These are phyloP conservation scores for Caenorhabditis doughertyi DNA, from an alignment of 2,888 invertebrate species.

Conservation along the genomic window DNA sequence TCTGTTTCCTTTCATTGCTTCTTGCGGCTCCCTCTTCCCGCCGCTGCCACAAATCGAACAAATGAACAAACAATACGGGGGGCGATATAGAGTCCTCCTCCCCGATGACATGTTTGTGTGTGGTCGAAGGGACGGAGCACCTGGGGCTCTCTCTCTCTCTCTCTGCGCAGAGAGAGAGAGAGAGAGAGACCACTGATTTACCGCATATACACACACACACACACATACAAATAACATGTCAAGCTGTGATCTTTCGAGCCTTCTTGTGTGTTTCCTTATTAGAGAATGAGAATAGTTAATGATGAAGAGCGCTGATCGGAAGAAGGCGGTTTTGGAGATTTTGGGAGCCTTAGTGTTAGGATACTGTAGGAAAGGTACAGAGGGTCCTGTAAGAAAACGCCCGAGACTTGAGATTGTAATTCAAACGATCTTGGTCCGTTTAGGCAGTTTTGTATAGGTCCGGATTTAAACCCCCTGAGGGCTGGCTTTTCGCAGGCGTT, in stretches of 20 bases:
- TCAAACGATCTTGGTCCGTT: no score
- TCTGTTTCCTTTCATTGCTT: not conserved
- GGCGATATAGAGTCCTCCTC: not conserved
- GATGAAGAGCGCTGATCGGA: no score
- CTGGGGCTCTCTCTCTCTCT: not conserved
- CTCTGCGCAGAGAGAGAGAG: not conserved
- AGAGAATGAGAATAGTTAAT: no score
- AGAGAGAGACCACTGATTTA: constrained; percentile 10
- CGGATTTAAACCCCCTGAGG: no score
- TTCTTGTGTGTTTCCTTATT: constrained; percentile 3
- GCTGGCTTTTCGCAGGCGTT: no score
- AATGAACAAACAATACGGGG: constrained; percentile 62
- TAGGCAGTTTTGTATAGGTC: no score
- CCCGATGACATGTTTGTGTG: constrained; percentile 63
- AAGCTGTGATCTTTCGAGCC: constrained; percentile 48
- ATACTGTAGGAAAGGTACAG: no score
- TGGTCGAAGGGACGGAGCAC: constrained; percentile 4
- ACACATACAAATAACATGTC: constrained; percentile 13
- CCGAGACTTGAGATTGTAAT: no score
- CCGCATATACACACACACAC: not conserved
- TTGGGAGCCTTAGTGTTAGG: no score
- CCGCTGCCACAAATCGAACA: constrained; percentile 55
- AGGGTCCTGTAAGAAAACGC: no score
- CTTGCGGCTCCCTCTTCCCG: not conserved
- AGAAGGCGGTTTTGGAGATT: no score